Evolutionary conservation across 2,888 invertebrate species (phyloP).

Genomic region (Deladenus siricidicola): DNA sequence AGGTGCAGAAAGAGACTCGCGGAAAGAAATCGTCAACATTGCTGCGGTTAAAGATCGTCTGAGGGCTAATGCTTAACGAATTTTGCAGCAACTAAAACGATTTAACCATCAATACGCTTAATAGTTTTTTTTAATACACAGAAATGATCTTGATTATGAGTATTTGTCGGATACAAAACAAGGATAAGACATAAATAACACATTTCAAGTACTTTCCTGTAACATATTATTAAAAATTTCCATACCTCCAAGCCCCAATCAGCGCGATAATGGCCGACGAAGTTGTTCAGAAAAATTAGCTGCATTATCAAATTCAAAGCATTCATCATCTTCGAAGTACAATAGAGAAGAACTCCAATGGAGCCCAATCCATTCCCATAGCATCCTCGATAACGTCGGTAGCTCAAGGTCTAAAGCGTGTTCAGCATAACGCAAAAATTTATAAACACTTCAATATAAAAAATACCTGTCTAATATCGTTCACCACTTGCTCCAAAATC

Average conservation of each 20-base stretch:
- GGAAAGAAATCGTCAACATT: conserved; percentile 30
- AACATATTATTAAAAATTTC: not conserved
- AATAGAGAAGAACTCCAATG: not conserved
- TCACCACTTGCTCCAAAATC: not conserved
- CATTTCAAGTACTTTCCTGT: not conserved
- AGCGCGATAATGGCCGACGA: not conserved
- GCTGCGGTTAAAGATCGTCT: conserved; percentile 12
- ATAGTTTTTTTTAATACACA: not conserved
- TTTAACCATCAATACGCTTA: too few relatives aligned
- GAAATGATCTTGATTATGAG: not conserved
- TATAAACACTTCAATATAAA: not conserved
- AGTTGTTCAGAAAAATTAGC: not conserved
- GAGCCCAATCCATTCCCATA: not conserved
- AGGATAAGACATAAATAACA: not conserved
- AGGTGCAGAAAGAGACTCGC: conserved; percentile 34
- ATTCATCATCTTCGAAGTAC: conserved; percentile 1
- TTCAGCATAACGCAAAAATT: not conserved
- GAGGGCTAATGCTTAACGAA: not conserved
- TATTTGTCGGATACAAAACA: not conserved
- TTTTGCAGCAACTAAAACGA: not conserved
- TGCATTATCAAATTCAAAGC: not conserved
- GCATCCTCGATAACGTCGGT: not conserved
- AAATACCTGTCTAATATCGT: not conserved
- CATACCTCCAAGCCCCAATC: not conserved
- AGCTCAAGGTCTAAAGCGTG: not conserved